Base-by-base conservation (phyloP, 2,113 vertebrate genomes). In the Calypte anna region DNA sequence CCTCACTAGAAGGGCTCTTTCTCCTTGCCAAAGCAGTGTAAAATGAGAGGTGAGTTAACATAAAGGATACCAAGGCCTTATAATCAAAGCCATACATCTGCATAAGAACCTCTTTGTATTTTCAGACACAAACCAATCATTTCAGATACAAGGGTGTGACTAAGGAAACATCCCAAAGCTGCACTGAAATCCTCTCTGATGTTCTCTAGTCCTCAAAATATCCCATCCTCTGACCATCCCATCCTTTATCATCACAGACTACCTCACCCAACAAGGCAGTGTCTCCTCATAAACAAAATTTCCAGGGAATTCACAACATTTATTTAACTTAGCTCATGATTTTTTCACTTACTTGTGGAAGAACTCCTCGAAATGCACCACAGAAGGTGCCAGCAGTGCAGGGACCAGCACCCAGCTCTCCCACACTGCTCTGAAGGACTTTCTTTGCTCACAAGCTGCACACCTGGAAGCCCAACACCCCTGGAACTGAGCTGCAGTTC, bases 361-460 rank as follows among this genome's bases (percentile, higher is more conserved):
- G 0, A 1, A 44, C 27, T 64, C 40, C 24, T 40, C 51, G 23
- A 19, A 33, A 63, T 43, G 63, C 43, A 77, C 4, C 38, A 25
- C 22, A 12, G n/a, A 73, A 54, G 30, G 77, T 54, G n/a, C 11
- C 0, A 1, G 38, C 27, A 46, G 57, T 1, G 15, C 36, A 12
- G 36, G 27, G 63, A 53, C 18, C 6, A 19, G 48, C 24, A 40
- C 36, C 10, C 11, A 31, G 7, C 46, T 74, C 70, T 55, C 31
- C 31, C 31, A 31, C 9, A 11, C 2, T 0, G 0, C 8, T 51
- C 66, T 3, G 12, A 64, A 67, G 30, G 1, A 3, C 43, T 24
- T 24, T 81, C 62, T 46, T 67, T 2, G 1, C 55, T 72, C 13
- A 11, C 7, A 9, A 28, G 17, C 46, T 4, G 6, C 44, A 25